Evolutionary conservation across 2,797 vertebrate species (phyloP).

Genomic region (Neopelma chrysocephalum): DNA sequence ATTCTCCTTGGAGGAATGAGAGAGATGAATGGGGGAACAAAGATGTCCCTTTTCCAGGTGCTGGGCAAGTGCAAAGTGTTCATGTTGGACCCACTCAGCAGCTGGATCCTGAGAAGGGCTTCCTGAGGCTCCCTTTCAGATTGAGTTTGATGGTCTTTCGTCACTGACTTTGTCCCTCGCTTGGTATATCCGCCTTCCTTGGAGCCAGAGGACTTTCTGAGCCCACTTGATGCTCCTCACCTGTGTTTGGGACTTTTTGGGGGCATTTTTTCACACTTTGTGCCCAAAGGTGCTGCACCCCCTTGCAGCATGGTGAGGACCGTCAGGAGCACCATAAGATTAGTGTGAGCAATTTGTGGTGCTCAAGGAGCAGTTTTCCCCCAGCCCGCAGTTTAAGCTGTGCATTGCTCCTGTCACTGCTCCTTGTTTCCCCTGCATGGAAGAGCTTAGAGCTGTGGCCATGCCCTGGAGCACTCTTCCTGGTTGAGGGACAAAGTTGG

Average conservation of each 20-base stretch:
- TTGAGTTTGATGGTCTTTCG: background rate
- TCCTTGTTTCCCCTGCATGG: background rate
- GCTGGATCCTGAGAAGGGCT: background rate
- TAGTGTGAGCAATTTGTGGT: background rate
- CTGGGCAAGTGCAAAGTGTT: background rate
- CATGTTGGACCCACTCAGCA: background rate
- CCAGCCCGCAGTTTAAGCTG: background rate
- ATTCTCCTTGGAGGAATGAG: background rate
- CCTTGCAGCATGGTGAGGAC: accelerated
- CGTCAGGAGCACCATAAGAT: accelerated
- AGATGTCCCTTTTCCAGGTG: background rate
- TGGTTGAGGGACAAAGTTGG: background rate
- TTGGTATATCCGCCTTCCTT: background rate
- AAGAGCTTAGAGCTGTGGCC: background rate
- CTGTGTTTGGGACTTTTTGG: accelerated
- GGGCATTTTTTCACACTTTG: background rate
- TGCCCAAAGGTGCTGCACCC: accelerated
- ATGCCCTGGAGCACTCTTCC: background rate
- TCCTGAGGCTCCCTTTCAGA: background rate
- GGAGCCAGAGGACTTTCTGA: background rate
- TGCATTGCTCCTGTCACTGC: background rate
- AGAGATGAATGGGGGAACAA: background rate
- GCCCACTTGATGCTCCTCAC: background rate
- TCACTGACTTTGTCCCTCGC: background rate
- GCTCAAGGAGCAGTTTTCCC: background rate